Conservation (phyloP, 1,140 invertebrate species). For the Bathynomus jamesi region DNA sequence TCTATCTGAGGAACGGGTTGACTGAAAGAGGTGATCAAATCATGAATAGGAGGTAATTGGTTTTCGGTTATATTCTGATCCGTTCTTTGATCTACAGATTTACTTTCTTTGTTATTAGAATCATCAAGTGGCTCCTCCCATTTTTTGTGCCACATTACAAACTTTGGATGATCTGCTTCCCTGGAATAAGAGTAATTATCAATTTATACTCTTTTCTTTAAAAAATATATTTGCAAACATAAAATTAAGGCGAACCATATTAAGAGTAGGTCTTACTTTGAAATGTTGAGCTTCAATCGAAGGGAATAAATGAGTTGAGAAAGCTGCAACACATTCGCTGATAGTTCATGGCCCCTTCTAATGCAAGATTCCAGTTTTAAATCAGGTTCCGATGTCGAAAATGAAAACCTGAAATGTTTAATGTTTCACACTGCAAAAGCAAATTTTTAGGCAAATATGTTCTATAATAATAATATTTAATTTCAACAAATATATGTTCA, state of each 20-base stretch:
- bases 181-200: constrained; percentile 28
- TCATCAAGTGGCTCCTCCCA: constrained; percentile 56
- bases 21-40: neutral
- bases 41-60: neutral
- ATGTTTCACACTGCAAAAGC: no score
- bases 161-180: constrained; percentile 52
- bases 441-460: no score
- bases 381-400: neutral
- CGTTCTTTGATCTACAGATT: constrained; percentile 20
- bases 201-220: no score
- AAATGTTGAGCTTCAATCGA: constrained; percentile 4
- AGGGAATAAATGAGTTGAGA: neutral
- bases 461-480: no score
- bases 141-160: constrained; percentile 75
- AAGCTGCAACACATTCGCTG: constrained; percentile 1
- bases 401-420: constrained; percentile 1
- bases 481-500: no score
- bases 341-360: neutral
- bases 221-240: no score
- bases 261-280: neutral
- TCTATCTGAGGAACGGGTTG: neutral
- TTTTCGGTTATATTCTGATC: neutral
- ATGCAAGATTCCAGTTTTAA: neutral
- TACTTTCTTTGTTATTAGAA: constrained; percentile 27
- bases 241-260: no score